Evolutionary conservation across 2,888 invertebrate species (phyloP).

Genomic region (Balanococcus diminutus): DNA sequence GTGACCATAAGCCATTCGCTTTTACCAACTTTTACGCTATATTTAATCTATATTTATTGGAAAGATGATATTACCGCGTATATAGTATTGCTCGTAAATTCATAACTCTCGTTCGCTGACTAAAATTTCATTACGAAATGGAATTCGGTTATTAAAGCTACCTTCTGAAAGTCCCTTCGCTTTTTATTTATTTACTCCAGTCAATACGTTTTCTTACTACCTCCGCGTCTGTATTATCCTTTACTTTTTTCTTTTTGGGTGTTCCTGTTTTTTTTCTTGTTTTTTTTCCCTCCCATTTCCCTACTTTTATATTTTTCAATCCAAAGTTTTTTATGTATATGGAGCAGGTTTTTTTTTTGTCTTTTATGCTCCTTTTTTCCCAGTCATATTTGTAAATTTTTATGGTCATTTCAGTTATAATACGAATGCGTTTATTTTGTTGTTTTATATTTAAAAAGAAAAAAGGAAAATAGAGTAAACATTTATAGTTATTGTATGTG

Average conservation of each 20-base stretch:
- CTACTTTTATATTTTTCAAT: no score
- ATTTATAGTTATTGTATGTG: no score
- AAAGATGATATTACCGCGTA: slow-evolving; percentile 14
- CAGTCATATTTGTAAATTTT: not conserved
- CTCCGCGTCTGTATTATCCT: not conserved
- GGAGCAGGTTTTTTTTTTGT: not conserved
- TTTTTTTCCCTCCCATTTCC: not conserved
- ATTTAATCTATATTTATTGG: slow-evolving; percentile 50
- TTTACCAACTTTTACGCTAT: slow-evolving; percentile 38
- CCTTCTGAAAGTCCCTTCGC: slow-evolving; percentile 13
- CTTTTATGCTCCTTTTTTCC: not conserved
- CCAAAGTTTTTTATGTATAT: not conserved
- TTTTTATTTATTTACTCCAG: slow-evolving; percentile 11
- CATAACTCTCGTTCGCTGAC: not conserved
- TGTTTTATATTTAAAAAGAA: not conserved
- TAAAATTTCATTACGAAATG: slow-evolving; percentile 51
- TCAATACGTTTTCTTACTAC: not conserved
- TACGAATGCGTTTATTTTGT: not conserved
- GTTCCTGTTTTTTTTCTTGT: not conserved
- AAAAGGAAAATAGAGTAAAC: no score
- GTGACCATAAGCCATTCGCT: not conserved
- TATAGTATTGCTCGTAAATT: slow-evolving; percentile 16
- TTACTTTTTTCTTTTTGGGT: not conserved
- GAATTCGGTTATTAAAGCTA: slow-evolving; percentile 46
- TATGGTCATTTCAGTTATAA: not conserved